Evolutionary conservation across 2,888 invertebrate genomes (phyloP).

Genomic region (Pristionchus fissidentatus): DNA sequence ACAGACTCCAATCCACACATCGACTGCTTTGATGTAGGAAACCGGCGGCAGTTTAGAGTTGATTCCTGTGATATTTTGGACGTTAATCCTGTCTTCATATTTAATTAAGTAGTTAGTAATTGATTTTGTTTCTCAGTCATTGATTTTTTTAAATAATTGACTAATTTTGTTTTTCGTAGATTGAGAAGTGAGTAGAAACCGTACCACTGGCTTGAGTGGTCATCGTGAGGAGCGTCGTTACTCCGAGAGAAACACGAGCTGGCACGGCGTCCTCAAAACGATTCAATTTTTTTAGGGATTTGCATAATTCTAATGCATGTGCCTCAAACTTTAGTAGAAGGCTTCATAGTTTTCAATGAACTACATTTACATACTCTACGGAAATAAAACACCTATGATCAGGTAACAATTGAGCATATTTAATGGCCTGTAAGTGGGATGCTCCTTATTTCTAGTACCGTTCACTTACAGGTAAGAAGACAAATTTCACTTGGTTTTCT

Average conservation of each 20-base stretch:
- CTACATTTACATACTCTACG: too few relatives aligned
- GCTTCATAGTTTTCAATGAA: too few relatives aligned
- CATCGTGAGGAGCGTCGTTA: slow-evolving; percentile 73
- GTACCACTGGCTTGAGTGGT: slow-evolving; percentile 71
- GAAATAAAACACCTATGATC: too few relatives aligned
- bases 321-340: too few relatives aligned
- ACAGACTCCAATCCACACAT: slow-evolving; percentile 80
- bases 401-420: too few relatives aligned
- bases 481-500: too few relatives aligned
- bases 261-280: slow-evolving; percentile 71
- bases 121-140: not conserved
- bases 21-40: slow-evolving; percentile 77
- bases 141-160: not conserved
- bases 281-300: too few relatives aligned
- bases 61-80: slow-evolving; percentile 83
- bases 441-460: too few relatives aligned
- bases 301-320: too few relatives aligned
- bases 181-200: not conserved
- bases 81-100: not conserved
- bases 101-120: not conserved
- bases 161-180: not conserved
- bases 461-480: too few relatives aligned
- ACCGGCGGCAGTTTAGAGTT: slow-evolving; percentile 80
- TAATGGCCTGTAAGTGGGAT: too few relatives aligned
- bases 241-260: slow-evolving; percentile 75